Base-by-base conservation (phyloP, 2,797 vertebrate genomes). In the Arctocebus calabarensis region DNA sequence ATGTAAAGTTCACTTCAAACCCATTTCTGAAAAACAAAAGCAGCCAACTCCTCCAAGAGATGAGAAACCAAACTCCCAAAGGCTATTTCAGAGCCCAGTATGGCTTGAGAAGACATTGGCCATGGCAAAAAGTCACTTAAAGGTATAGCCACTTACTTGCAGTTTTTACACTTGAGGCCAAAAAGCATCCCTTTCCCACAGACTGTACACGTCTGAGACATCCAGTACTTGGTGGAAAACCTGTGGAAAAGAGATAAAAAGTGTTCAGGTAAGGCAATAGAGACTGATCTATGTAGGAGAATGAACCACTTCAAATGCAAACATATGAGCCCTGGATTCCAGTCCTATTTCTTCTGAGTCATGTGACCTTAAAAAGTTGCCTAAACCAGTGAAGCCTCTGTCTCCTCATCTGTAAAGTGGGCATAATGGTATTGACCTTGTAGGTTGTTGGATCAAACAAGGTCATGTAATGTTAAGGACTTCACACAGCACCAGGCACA, bases 211-310 rank as follows among this genome's bases (percentile, higher is more conserved):
- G 99, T 99, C 99, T 99, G 99, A 82, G 99, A 99, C 99, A 99
- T 99, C 99, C 99, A 99, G 97, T 99, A 99, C 98, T 99, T 99
- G 95, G 99, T 99, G 98, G 99, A 99, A 99, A 99, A 99, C 98
- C 99, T 99, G 98, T 0, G 45, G 93, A 82, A 83, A 78, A 98
- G 79, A 98, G 95, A 97, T 40, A 97, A 90, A 83, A 70, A 43
- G 37, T 0, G 16, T 73, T 96, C 29, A 25, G 61, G 14, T 19
- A 32, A 94, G 61, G 32, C 59, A 32, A 40, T 2, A 32, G 37
- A 0, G 0, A 34, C 12, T 0, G 34, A 55, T 45, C 71, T 1
- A 16, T 25, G 81, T 25, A 12, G 27, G 43, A 62, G 48, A 27
- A 62, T 12, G 23, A 6, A 29, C 88, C 27, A 2, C 16, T n/a